phyloP scores from a whole-genome alignment of 2,797 vertebrate genomes.

The Gallinago stenura region DNA sequence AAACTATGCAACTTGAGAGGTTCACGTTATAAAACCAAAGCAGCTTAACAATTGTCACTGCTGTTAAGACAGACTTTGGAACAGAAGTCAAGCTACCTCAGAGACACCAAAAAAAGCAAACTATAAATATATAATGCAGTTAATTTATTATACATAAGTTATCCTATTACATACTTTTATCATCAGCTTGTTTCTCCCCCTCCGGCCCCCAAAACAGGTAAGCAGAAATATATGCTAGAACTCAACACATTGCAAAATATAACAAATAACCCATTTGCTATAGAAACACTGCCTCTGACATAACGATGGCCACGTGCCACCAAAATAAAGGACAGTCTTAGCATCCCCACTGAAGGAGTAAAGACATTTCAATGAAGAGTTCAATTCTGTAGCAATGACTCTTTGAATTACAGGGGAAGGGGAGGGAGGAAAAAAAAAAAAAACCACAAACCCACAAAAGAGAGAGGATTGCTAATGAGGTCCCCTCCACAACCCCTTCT shows the following conservation, averaged over 20 bases:
- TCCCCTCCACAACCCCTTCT: not conserved
- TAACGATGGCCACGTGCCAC: not conserved
- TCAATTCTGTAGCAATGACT: not conserved
- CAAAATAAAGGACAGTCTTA: not conserved
- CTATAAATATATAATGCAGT: slow-evolving; percentile 62
- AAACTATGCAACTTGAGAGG: not conserved
- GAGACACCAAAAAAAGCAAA: slow-evolving; percentile 16
- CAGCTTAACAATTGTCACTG: not conserved
- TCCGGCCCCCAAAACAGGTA: not conserved
- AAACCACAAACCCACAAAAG: not conserved
- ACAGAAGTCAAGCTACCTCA: slow-evolving; percentile 5
- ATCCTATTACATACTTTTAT: slow-evolving; percentile 49
- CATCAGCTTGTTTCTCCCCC: not conserved
- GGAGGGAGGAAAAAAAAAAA: not conserved
- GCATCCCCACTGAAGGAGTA: not conserved
- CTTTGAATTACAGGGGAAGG: not conserved
- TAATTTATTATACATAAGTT: slow-evolving; percentile 63
- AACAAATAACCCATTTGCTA: rapidly evolving
- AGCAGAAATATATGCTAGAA: not conserved
- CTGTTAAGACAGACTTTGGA: not conserved
- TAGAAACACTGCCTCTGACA: not conserved
- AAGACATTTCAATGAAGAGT: not conserved
- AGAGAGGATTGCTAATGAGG: not conserved
- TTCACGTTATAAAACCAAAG: not conserved
- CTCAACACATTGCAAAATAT: not conserved